phyloP scores from a whole-genome alignment of 2,888 invertebrate species.

The Meliscaeva auricollis region DNA sequence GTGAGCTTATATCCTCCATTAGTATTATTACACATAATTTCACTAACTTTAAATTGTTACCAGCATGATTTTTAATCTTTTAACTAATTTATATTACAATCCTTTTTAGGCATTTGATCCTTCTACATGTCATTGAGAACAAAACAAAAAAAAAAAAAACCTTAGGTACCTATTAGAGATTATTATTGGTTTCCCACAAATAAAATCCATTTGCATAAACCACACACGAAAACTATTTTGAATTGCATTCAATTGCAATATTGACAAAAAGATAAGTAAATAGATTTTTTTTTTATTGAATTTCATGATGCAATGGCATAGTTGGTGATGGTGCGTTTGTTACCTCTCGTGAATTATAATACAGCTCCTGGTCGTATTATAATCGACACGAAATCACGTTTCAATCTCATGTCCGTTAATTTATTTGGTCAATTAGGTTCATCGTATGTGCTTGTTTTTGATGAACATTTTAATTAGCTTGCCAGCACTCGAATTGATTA shows the following conservation, averaged over 20 bases:
- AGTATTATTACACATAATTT: no score
- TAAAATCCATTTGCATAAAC: constrained; percentile 11
- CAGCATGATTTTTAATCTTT: no score
- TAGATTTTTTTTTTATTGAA: constrained; percentile 23
- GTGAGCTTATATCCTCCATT: no score
- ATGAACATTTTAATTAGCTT: constrained; percentile 60
- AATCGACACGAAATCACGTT: constrained; percentile 44
- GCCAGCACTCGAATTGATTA: constrained; percentile 47
- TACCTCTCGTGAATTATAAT: neutral
- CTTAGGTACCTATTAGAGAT: neutral
- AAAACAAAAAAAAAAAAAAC: no score
- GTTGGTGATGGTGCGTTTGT: no score
- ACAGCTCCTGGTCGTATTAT: neutral
- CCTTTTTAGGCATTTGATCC: no score
- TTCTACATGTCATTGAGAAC: no score
- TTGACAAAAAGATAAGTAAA: constrained; percentile 22
- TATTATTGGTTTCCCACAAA: constrained; percentile 12
- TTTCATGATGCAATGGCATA: neutral
- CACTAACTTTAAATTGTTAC: no score
- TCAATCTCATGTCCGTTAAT: constrained; percentile 60
- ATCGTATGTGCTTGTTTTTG: constrained; percentile 29
- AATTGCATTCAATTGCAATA: constrained; percentile 4
- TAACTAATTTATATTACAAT: no score
- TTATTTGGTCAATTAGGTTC: constrained; percentile 62
- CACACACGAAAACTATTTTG: neutral